Conservation (phyloP, 2,113 vertebrate genomes). For the Meles meles region DNA sequence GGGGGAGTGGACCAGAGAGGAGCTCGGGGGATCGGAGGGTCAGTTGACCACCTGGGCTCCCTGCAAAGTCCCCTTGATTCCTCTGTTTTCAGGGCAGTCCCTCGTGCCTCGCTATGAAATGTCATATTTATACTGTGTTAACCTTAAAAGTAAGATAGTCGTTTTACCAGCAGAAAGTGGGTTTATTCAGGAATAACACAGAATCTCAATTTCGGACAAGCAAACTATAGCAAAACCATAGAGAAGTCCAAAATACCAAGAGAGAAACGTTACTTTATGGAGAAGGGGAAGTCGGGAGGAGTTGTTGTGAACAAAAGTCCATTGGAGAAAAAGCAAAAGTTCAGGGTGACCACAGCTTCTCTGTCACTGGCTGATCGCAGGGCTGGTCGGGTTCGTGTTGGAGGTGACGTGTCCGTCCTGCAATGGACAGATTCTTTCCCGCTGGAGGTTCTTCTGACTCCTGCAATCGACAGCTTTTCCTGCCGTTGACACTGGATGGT, state of each 20-base stretch:
- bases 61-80: not conserved
- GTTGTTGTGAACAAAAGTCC: not conserved
- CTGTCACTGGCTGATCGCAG: not conserved
- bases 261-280: not conserved
- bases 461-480: not conserved
- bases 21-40: rapidly evolving
- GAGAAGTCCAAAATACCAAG: not conserved
- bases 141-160: not conserved
- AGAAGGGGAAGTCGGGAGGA: not conserved
- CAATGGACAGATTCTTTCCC: not conserved
- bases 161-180: not conserved
- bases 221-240: not conserved
- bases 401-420: not conserved
- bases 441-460: not conserved
- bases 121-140: not conserved
- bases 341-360: not conserved
- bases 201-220: not conserved
- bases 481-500: not conserved
- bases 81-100: not conserved
- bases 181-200: not conserved
- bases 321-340: not conserved
- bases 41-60: not conserved
- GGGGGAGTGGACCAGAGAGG: not conserved
- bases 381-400: not conserved
- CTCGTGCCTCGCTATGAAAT: not conserved